phyloP scores from a whole-genome alignment of 2,797 vertebrate genomes.

The Halcyon chelicuti region DNA sequence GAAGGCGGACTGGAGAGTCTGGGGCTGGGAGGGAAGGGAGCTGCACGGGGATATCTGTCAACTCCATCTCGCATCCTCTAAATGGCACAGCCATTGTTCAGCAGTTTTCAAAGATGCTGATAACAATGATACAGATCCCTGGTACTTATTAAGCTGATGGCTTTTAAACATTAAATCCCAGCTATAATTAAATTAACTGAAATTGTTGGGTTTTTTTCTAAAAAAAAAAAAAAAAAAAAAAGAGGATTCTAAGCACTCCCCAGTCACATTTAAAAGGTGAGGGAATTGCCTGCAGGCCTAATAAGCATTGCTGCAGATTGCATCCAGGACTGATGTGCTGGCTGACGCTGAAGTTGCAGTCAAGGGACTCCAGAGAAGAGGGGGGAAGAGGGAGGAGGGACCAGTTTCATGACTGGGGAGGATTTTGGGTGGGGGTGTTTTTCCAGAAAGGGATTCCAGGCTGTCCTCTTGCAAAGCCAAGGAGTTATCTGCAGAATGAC shows the following conservation, averaged over 20 bases:
- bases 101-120: slow-evolving; percentile 51
- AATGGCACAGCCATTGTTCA: slow-evolving; percentile 15
- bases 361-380: not conserved
- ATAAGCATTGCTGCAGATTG: slow-evolving; percentile 7
- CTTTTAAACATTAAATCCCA: slow-evolving; percentile 53
- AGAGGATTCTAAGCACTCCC: not conserved
- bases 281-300: slow-evolving; percentile 43
- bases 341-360: not conserved
- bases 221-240: not conserved
- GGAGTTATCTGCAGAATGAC: not conserved
- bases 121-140: slow-evolving; percentile 24
- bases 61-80: not conserved
- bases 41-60: not conserved
- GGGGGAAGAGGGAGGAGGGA: not conserved
- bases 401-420: not conserved
- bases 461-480: not conserved
- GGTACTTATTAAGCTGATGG: slow-evolving; percentile 50
- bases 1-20: fast-evolving
- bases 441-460: not conserved
- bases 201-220: not conserved
- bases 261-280: slow-evolving; percentile 30
- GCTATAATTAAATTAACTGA: slow-evolving; percentile 62
- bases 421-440: not conserved
- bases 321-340: not conserved
- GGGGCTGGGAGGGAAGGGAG: not conserved